Evolutionary conservation across 1,140 invertebrate species (phyloP).

Genomic region (Papilio polyxenes): DNA sequence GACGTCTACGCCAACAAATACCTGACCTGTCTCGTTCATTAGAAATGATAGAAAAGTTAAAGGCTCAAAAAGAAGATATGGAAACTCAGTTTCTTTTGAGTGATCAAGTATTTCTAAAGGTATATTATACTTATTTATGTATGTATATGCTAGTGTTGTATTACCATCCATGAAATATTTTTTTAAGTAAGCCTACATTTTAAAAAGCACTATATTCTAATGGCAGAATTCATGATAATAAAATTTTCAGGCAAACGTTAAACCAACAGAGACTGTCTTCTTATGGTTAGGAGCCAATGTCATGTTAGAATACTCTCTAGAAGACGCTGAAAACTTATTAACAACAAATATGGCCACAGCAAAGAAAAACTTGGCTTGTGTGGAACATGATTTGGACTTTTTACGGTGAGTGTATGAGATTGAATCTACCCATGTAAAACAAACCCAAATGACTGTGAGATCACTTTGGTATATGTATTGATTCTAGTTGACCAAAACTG

Average conservation of each 20-base stretch:
- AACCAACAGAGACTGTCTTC: conserved; percentile 96
- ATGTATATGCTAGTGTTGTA: conserved; percentile 23
- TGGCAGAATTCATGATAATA: not conserved
- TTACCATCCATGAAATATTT: no score
- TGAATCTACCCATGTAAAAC: not conserved
- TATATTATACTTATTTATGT: conserved; percentile 45
- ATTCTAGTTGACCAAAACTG: no score
- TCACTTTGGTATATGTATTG: no score
- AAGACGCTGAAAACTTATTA: conserved; percentile 94
- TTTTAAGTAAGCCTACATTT: not conserved
- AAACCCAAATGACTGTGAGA: no score
- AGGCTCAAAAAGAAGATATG: conserved; percentile 88
- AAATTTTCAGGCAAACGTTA: conserved; percentile 84
- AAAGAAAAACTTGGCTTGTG: conserved; percentile 89
- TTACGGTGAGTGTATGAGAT: conserved; percentile 80
- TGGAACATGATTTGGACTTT: conserved; percentile 96
- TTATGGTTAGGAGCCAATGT: conserved; percentile 99
- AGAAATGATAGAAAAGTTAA: conserved; percentile 95
- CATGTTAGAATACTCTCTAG: conserved; percentile 97
- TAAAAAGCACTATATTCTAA: not conserved
- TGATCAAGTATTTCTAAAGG: conserved; percentile 96
- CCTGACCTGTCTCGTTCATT: conserved; percentile 95
- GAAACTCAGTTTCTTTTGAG: conserved; percentile 96
- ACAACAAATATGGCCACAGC: conserved; percentile 94
- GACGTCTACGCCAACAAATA: conserved; percentile 93